These are phyloP conservation scores for Phymastichus coffea DNA, from an alignment of 1,140 invertebrate species.

Conservation along the genomic window DNA sequence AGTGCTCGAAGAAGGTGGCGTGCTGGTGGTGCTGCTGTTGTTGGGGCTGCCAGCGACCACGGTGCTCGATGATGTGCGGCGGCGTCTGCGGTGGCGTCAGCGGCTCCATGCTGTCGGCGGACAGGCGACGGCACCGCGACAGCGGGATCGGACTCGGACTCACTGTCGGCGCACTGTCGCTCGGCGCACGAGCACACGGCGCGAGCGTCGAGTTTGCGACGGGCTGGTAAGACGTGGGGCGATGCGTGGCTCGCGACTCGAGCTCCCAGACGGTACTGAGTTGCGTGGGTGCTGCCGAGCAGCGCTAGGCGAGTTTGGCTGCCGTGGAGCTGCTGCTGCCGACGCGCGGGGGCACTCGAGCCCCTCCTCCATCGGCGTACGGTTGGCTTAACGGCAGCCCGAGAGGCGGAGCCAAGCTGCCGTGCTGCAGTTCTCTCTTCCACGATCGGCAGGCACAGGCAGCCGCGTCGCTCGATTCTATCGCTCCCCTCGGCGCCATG, in stretches of 20 bases:
- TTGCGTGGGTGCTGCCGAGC: background rate
- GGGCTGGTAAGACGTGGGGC: too few species aligned
- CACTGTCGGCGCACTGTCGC: too few species aligned
- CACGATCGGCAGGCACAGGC: too few species aligned
- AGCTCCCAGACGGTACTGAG: slow-evolving; percentile 8
- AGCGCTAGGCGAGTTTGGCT: too few species aligned
- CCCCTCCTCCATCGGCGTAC: slow-evolving; percentile 10
- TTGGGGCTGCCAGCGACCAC: slow-evolving; percentile 7
- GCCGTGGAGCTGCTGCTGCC: background rate
- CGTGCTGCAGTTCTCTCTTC: background rate
- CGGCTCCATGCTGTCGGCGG: slow-evolving; percentile 52
- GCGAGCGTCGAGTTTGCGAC: too few species aligned
- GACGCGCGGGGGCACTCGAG: background rate
- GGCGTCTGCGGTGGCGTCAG: slow-evolving; percentile 73
- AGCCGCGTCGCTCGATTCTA: too few species aligned
- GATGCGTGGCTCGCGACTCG: background rate
- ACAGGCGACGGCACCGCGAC: too few species aligned
- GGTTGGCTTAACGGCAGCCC: background rate
- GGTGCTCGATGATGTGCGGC: slow-evolving; percentile 46
- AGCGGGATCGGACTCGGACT: too few species aligned
- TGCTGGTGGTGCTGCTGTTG: slow-evolving; percentile 36
- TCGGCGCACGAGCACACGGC: too few species aligned
- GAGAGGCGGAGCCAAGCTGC: slow-evolving; percentile 10
- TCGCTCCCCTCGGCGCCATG: too few species aligned
- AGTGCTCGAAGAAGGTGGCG: slow-evolving; percentile 67